Evolutionary conservation across 1,140 invertebrate genomes (phyloP).

Genomic region (Habropoda laboriosa): DNA sequence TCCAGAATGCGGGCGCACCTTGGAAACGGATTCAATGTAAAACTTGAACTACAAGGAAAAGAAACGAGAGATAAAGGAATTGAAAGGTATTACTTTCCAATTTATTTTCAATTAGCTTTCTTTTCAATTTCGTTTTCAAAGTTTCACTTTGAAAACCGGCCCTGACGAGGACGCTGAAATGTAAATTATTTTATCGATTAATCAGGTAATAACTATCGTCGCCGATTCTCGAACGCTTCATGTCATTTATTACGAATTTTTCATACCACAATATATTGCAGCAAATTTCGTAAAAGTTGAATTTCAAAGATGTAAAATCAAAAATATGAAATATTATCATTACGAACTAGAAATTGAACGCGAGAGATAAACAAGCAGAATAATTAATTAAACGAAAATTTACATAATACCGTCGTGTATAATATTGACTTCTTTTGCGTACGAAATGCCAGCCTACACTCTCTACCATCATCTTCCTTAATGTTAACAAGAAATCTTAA

Average conservation of each 20-base stretch:
- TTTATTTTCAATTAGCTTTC: constrained; percentile 24
- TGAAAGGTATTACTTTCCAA: constrained; percentile 1
- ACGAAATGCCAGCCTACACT: neutral
- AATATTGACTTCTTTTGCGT: neutral
- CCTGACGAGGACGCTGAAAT: too few relatives aligned
- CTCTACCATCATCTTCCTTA: constrained; percentile 27
- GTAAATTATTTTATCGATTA: constrained; percentile 8
- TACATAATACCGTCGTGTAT: neutral
- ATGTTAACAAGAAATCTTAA: constrained; percentile 63
- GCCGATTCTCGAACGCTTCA: neutral
- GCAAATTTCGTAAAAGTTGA: too few relatives aligned
- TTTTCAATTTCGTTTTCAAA: neutral
- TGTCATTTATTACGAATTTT: neutral
- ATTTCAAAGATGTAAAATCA: too few relatives aligned
- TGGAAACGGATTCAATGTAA: neutral
- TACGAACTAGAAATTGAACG: too few relatives aligned
- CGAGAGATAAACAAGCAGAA: too few relatives aligned
- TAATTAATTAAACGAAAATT: neutral
- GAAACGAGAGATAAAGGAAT: neutral
- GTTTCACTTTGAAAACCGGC: neutral
- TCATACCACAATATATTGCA: neutral
- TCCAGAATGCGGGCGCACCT: neutral
- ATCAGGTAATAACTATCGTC: too few relatives aligned
- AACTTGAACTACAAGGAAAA: neutral
- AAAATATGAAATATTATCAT: too few relatives aligned